phyloP scores from a whole-genome alignment of 2,113 vertebrate species.

The Gnathonemus longibarbis region DNA sequence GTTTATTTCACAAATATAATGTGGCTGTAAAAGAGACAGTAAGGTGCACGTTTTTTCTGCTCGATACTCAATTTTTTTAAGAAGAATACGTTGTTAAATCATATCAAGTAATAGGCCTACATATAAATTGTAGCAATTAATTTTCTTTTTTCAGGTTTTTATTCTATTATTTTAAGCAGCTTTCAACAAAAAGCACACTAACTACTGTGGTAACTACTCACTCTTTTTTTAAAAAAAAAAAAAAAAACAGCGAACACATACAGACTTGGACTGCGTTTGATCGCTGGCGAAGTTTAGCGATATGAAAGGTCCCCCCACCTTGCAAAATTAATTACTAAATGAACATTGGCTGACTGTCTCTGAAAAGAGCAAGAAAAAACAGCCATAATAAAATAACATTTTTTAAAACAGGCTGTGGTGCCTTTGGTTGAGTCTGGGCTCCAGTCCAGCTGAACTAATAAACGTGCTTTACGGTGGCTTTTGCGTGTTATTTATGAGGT shows the following conservation, averaged over 20 bases:
- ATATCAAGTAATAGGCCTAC: not conserved
- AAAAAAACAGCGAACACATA: not conserved
- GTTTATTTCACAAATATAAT: not conserved
- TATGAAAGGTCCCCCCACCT: not conserved
- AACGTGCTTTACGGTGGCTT: constrained; percentile 31
- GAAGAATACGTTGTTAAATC: not conserved
- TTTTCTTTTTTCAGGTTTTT: not conserved
- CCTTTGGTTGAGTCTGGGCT: constrained; percentile 14
- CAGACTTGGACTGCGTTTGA: not conserved
- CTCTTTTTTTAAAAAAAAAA: not conserved
- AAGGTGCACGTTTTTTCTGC: not conserved
- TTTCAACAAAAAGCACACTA: not conserved
- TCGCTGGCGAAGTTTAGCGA: not conserved
- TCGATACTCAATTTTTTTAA: not conserved
- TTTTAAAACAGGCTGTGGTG: not conserved
- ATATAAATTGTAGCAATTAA: not conserved
- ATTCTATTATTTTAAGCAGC: not conserved
- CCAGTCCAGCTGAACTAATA: constrained; percentile 17
- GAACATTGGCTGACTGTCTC: not conserved
- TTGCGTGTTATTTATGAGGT: constrained; percentile 41
- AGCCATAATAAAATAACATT: not conserved
- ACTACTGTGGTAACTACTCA: no score
- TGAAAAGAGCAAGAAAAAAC: not conserved
- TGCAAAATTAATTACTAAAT: not conserved
- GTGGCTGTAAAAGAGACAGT: not conserved